phyloP scores from a whole-genome alignment of 1,140 invertebrate species.

The Caenorhabditis inopinata region DNA sequence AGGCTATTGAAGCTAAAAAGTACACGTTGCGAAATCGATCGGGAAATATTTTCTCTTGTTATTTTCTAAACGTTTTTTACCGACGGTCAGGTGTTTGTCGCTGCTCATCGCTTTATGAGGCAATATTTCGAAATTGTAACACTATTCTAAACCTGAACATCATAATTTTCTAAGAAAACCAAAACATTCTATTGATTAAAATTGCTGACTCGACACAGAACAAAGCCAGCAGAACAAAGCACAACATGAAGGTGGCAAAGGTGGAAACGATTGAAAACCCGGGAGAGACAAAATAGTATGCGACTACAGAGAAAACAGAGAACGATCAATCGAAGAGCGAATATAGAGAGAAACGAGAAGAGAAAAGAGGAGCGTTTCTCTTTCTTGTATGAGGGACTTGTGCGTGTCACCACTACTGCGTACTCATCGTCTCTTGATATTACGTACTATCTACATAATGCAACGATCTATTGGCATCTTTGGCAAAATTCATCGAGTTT shows the following conservation, averaged over 20 bases:
- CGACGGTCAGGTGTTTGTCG: neutral
- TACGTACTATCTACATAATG: neutral
- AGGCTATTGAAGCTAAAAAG: neutral
- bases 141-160: neutral
- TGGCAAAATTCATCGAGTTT: neutral
- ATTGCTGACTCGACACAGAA: neutral
- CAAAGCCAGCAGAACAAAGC: neutral
- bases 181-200: neutral
- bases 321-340: conserved; percentile 20
- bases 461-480: neutral
- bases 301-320: neutral
- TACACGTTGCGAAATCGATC: neutral
- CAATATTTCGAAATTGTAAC: neutral
- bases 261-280: conserved; percentile 8
- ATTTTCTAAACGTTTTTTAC: conserved; percentile 9
- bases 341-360: neutral
- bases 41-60: neutral
- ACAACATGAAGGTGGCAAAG: neutral
- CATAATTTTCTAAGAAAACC: neutral
- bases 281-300: neutral
- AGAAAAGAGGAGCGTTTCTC: neutral
- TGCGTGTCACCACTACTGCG: neutral
- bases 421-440: neutral
- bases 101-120: neutral
- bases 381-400: neutral